Evolutionary conservation across 2,113 vertebrate species (phyloP), one percentile per base, ranked within the genome.

Genomic region (Oreochromis spilurus): DNA sequence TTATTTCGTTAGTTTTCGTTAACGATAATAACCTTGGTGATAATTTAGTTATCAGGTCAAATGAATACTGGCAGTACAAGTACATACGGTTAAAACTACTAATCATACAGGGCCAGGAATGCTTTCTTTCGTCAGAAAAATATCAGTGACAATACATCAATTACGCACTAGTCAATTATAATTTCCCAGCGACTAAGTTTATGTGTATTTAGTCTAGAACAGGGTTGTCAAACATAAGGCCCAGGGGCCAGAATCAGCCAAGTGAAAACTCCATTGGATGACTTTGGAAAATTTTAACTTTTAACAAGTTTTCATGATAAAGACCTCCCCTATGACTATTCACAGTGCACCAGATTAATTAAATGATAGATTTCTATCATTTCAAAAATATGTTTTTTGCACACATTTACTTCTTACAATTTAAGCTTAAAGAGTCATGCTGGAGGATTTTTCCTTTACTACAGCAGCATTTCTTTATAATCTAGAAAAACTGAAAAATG

Each of bases 191-290:
- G 11, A 21, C 62, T 67, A 67, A 40, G 31, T 62, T 62, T 19
- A 62, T 31, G 19, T 62, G 29, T 60, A 60, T 34, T 34, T 60
- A 34, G 58, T 60, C 29, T 60, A 62, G 29, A 19, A 60, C 10
- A 34, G 31, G 58, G 58, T 9, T 62, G 58, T 4, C 58, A 62
- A 62, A 62, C 58, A 62, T 62, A 11, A 62, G 17, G 58, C 17
- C 31, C 58, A 1, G 58, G 58, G 16, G 9, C 29, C 16, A 36
- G 17, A 36, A 62, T 36, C 58, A 62, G 17, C 58, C 17, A 36
- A 62, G 5, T 0, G 16, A 36, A n/a, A 36, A 19, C 19, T 19
- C 31, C 0, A 19, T 0, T 62, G 31, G 58, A 19, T n/a, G 29
- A 34, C 16, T 34, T 62, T 62, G 29, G 29, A 19, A 0, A 62